phyloP scores from a whole-genome alignment of 2,888 invertebrate genomes.

The Scaptomyza polygonia region DNA sequence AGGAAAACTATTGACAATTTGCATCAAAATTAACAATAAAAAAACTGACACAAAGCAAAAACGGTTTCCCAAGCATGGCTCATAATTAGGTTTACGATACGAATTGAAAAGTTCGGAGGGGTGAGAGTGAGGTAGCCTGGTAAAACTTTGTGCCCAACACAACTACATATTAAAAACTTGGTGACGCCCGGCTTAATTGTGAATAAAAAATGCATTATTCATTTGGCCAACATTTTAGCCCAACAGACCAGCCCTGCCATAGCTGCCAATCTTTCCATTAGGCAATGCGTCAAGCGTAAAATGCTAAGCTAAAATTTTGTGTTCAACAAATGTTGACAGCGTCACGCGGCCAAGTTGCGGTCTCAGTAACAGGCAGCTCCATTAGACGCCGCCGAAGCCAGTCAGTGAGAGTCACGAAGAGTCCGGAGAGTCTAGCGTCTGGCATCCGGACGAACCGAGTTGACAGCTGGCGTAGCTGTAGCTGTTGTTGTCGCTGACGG shows the following conservation, averaged over 20 bases:
- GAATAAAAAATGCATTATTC: constrained; percentile 74
- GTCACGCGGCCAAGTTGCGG: constrained; percentile 51
- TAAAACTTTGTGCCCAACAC: constrained; percentile 39
- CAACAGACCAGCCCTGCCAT: neutral
- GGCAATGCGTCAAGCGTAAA: constrained; percentile 71
- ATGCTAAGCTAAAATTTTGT: constrained; percentile 76
- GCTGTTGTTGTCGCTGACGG: constrained; percentile 30
- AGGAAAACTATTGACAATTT: constrained; percentile 53
- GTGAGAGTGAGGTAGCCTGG: constrained; percentile 9
- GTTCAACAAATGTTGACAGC: constrained; percentile 78
- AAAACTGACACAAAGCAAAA: constrained; percentile 31
- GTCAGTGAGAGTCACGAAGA: neutral
- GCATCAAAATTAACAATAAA: constrained; percentile 35
- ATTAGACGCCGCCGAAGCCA: constrained; percentile 52
- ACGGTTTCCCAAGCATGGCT: constrained; percentile 13
- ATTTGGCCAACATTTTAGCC: constrained; percentile 42
- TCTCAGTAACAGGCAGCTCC: constrained; percentile 49
- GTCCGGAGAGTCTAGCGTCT: neutral
- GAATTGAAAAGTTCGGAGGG: constrained; percentile 2
- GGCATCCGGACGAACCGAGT: constrained; percentile 17
- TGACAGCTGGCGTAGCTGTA: constrained; percentile 74
- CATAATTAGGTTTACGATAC: constrained; percentile 61
- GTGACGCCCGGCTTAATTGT: constrained; percentile 59
- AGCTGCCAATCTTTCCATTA: constrained; percentile 58
- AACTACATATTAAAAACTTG: constrained; percentile 47